These are phyloP conservation scores for Griposia aprilina DNA, from an alignment of 2,888 invertebrate species.

Conservation along the genomic window DNA sequence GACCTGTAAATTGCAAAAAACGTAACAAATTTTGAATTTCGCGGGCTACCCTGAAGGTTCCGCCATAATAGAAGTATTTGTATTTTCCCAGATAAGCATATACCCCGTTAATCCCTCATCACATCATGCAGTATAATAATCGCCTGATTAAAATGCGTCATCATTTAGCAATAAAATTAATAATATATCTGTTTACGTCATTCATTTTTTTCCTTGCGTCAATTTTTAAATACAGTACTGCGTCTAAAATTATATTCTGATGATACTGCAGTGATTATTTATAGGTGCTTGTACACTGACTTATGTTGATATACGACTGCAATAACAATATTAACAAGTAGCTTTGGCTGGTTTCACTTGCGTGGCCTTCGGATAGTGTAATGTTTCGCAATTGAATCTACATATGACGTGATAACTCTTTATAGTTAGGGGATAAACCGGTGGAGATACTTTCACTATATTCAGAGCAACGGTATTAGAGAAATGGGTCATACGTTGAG, in stretches of 20 bases:
- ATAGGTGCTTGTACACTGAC: constrained; percentile 52
- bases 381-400: constrained; percentile 47
- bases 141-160: constrained; percentile 28
- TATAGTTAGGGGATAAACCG: constrained; percentile 7
- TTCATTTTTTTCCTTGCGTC: constrained; percentile 18
- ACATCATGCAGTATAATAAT: constrained; percentile 38
- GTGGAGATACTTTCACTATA: constrained; percentile 20
- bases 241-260: constrained; percentile 45
- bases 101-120: constrained; percentile 8
- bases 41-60: too few relatives aligned
- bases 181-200: constrained; percentile 24
- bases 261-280: constrained; percentile 54
- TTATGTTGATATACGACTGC: constrained; percentile 58
- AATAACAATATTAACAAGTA: constrained; percentile 63
- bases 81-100: constrained; percentile 9
- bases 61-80: too few relatives aligned
- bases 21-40: too few relatives aligned
- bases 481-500: constrained; percentile 52
- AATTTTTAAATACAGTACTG: constrained; percentile 42
- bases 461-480: constrained; percentile 28
- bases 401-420: constrained; percentile 41
- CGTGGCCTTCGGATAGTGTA: constrained; percentile 55
- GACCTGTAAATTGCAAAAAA: too few relatives aligned
- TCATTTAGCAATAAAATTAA: constrained; percentile 8
- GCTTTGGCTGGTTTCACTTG: constrained; percentile 49